These are phyloP conservation scores for Centropus bengalensis DNA, from an alignment of 2,113 vertebrate genomes.

Conservation along the genomic window DNA sequence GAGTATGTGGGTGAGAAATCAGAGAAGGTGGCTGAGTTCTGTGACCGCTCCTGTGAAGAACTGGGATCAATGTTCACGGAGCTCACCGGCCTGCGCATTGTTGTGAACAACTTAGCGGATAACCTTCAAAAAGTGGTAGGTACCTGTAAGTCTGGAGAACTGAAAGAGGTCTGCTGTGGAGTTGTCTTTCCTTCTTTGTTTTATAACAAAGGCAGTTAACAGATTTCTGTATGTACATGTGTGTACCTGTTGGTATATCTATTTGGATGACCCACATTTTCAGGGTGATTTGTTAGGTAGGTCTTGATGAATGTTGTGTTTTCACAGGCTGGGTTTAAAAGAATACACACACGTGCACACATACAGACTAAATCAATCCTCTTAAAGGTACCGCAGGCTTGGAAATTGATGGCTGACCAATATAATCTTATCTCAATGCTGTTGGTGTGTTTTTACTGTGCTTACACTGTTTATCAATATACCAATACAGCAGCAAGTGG, in stretches of 20 bases:
- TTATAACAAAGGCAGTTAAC: neutral
- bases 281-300: neutral
- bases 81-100: constrained; percentile 87
- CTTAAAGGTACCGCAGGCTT: neutral
- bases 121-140: constrained; percentile 93
- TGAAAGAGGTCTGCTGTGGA: neutral
- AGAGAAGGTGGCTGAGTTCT: constrained; percentile 81
- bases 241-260: neutral
- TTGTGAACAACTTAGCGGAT: constrained; percentile 91
- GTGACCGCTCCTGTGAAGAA: constrained; percentile 93
- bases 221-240: neutral
- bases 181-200: neutral
- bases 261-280: neutral
- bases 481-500: neutral
- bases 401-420: neutral
- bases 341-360: neutral
- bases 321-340: neutral
- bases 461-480: neutral
- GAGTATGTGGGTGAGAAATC: constrained; percentile 83
- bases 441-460: neutral
- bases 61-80: constrained; percentile 90
- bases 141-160: neutral
- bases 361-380: neutral
- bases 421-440: neutral
- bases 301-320: neutral